Evolutionary conservation across 23 tunicate species (phyloP).

Genomic region (Trididemnum clinides): DNA sequence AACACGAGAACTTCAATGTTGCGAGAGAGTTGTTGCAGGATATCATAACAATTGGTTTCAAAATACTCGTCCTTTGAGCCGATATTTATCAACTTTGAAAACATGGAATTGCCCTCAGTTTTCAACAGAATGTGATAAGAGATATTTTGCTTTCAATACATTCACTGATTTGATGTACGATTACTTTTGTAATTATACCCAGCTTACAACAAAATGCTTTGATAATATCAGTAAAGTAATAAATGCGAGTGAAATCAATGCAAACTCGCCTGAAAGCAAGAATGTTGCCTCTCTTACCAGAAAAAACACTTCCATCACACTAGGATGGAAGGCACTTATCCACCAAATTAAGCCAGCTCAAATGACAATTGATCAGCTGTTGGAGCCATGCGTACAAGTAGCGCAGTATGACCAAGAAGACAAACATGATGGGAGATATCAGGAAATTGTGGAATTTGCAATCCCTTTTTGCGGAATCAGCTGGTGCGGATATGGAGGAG

Average conservation of each 20-base stretch:
- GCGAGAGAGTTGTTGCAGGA: neutral
- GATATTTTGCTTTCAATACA: neutral
- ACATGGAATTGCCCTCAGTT: constrained; percentile 33
- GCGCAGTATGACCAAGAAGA: constrained; percentile 55
- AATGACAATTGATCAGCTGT: neutral
- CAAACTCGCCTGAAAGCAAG: neutral
- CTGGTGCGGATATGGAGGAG: constrained; percentile 71
- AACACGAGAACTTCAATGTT: neutral
- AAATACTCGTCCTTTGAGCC: neutral
- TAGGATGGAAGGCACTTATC: neutral
- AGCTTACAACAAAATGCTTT: neutral
- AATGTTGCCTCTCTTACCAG: neutral
- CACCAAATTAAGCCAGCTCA: neutral
- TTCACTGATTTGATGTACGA: constrained; percentile 26
- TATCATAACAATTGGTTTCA: neutral
- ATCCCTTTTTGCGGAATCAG: constrained; percentile 55
- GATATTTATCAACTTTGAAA: neutral
- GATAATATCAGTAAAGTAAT: neutral
- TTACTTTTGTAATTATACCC: neutral
- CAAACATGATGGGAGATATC: constrained; percentile 33
- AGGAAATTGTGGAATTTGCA: constrained; percentile 25
- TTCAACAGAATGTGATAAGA: neutral
- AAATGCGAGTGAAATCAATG: neutral
- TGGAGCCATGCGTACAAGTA: constrained; percentile 71
- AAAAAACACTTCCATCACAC: neutral